These are phyloP conservation scores for Trichogramma pretiosum DNA, from an alignment of 1,140 invertebrate genomes.

Conservation along the genomic window DNA sequence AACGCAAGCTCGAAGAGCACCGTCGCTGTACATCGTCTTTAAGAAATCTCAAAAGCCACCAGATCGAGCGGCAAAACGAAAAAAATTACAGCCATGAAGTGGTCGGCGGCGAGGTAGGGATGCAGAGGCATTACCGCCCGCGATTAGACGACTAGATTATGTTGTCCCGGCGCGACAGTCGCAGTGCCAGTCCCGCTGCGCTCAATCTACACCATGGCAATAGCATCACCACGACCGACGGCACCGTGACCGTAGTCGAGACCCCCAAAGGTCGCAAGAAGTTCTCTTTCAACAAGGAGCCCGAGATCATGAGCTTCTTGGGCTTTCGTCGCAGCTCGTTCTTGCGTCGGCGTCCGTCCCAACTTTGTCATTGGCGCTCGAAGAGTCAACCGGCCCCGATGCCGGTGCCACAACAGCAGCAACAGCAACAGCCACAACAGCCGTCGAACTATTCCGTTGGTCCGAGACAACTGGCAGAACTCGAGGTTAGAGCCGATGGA, in stretches of 20 bases:
- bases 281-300: constrained; percentile 70
- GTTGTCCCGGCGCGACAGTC: constrained; percentile 2
- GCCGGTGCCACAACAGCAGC: neutral
- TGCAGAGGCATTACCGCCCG: no score
- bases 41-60: no score
- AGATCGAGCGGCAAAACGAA: no score
- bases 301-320: constrained; percentile 51
- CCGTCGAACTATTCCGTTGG: neutral
- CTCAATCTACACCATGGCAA: no score
- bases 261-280: constrained; percentile 68
- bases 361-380: neutral
- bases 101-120: no score
- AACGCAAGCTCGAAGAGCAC: no score
- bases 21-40: no score
- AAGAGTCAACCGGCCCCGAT: constrained; percentile 8
- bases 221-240: constrained; percentile 32
- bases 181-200: constrained; percentile 27
- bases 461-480: neutral
- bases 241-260: constrained; percentile 13
- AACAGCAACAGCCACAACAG: neutral
- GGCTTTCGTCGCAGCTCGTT: constrained; percentile 14
- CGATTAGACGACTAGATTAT: neutral
- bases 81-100: no score
- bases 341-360: neutral
- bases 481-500: no score